These are phyloP conservation scores for Chiloscyllium punctatum DNA, from an alignment of 2,797 vertebrate genomes.

Conservation along the genomic window DNA sequence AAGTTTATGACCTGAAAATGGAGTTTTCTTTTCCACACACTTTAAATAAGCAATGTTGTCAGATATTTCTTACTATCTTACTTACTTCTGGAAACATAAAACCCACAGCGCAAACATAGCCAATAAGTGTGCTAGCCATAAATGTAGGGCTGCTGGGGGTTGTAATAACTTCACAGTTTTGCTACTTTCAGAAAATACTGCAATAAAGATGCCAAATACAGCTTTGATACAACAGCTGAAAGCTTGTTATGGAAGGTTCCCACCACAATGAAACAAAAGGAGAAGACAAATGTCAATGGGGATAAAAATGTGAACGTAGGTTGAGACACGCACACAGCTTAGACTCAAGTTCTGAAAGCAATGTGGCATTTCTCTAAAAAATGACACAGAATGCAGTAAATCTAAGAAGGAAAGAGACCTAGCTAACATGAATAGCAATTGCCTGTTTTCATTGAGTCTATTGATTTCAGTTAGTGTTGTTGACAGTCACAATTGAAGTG, in stretches of 20 bases:
- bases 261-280: neutral
- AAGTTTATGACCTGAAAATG: neutral
- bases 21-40: neutral
- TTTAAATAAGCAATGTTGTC: neutral
- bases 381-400: neutral
- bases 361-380: conserved; percentile 4
- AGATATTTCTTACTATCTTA: neutral
- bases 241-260: neutral
- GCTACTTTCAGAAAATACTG: neutral
- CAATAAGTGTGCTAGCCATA: neutral
- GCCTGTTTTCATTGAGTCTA: neutral
- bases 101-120: neutral
- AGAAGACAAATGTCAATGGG: conserved; percentile 5
- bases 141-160: neutral
- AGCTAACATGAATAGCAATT: neutral
- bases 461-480: neutral
- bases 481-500: neutral
- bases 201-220: neutral
- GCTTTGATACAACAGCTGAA: neutral
- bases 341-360: neutral
- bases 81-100: neutral
- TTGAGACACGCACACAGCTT: neutral
- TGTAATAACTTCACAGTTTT: neutral
- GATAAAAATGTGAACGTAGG: no score
- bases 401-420: no score